Evolutionary conservation across 2,797 vertebrate species (phyloP).

Genomic region (Sebastes umbrosus): DNA sequence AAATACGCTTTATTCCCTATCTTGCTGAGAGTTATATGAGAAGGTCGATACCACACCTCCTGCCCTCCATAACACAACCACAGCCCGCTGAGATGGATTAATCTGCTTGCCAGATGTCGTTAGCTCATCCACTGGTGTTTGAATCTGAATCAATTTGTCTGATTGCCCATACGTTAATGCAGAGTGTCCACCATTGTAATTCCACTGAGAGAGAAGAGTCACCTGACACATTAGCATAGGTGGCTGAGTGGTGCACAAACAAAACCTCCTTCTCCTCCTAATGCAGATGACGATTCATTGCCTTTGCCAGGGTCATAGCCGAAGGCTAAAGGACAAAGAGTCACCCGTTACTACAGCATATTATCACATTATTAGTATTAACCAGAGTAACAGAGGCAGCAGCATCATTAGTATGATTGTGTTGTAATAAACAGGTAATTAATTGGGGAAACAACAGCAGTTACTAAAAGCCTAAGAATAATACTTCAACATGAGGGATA

Average conservation of each 20-base stretch:
- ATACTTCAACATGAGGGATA: not conserved
- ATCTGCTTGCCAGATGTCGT: constrained; percentile 73
- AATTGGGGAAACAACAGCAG: not conserved
- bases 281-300: not conserved
- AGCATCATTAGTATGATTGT: not conserved
- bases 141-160: constrained; percentile 68
- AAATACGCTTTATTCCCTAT: not conserved
- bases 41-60: not conserved
- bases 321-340: not conserved
- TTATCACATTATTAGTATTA: not conserved
- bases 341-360: not conserved
- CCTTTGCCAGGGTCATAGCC: not conserved
- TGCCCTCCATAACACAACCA: not conserved
- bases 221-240: constrained; percentile 5
- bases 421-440: not conserved
- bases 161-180: constrained; percentile 65
- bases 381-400: not conserved
- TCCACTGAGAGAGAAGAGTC: constrained; percentile 14
- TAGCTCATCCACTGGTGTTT: constrained; percentile 50
- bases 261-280: not conserved
- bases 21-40: not conserved
- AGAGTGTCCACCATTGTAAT: constrained; percentile 10
- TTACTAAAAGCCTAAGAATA: not conserved
- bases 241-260: not conserved
- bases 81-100: constrained; percentile 35